Evolutionary conservation across 2,888 invertebrate species (phyloP).

Genomic region (Tinea pellionella): DNA sequence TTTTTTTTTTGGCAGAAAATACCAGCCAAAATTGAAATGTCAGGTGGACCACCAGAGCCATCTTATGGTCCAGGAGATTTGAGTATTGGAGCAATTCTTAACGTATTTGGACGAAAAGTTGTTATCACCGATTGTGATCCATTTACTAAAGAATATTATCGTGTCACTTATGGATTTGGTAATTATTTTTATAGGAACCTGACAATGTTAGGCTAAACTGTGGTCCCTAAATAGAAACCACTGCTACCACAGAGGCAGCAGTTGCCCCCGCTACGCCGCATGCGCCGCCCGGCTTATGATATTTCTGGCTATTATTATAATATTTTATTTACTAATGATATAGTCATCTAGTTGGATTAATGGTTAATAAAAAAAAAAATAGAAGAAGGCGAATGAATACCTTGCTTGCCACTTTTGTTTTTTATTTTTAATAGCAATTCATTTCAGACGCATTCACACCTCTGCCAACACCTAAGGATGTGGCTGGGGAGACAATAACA

Average conservation of each 20-base stretch:
- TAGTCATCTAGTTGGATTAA: too few relatives aligned
- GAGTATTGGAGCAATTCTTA: conserved; percentile 82
- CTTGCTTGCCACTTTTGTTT: too few relatives aligned
- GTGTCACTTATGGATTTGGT: conserved; percentile 75
- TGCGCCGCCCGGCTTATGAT: too few relatives aligned
- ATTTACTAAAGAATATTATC: conserved; percentile 88
- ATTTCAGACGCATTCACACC: conserved; percentile 74
- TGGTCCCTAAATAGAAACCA: too few relatives aligned
- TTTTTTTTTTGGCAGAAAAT: not conserved
- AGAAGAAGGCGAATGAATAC: too few relatives aligned
- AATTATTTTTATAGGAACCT: conserved; percentile 19
- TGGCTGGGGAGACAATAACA: conserved; percentile 33
- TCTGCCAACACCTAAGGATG: conserved; percentile 53
- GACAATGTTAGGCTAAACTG: too few relatives aligned
- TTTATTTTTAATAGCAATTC: not conserved
- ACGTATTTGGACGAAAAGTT: conserved; percentile 84
- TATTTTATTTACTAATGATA: too few relatives aligned
- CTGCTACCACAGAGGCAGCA: too few relatives aligned
- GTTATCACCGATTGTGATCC: conserved; percentile 86
- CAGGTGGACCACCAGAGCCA: not conserved
- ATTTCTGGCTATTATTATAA: too few relatives aligned
- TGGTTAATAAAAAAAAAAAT: too few relatives aligned
- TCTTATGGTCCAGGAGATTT: conserved; percentile 74
- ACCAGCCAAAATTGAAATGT: not conserved
- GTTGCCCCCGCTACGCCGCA: too few relatives aligned